Percentiles rank a stretch among this genome's conserved stretches.
Evolutionary conservation across 2,113 vertebrate species (phyloP).

Genomic region (Sebastes schlegelii): DNA sequence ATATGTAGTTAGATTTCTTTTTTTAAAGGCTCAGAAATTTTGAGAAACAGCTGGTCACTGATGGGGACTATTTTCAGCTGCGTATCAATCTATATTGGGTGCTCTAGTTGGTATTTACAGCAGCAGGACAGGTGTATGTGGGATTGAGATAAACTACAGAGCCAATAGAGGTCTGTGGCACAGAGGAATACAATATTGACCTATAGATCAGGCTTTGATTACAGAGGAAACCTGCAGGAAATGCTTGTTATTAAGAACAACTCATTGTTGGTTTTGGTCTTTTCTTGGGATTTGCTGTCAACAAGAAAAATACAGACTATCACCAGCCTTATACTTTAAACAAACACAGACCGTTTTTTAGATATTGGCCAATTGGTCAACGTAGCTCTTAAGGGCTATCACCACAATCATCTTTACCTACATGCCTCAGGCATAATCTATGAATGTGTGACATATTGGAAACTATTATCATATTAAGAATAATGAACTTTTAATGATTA

Average conservation of each 20-base stretch:
- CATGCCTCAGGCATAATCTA: not conserved
- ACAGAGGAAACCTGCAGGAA: not conserved
- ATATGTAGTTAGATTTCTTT: not conserved
- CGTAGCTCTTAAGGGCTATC: not conserved
- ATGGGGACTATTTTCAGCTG: not conserved
- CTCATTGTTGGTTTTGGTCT: conserved; percentile 9
- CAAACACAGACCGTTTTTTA: not conserved
- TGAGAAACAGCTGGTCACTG: not conserved
- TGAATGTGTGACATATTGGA: not conserved
- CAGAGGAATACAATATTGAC: not conserved
- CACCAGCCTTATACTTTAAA: conserved; percentile 3
- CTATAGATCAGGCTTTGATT: not conserved
- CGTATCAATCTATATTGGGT: not conserved
- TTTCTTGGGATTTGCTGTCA: conserved; percentile 16
- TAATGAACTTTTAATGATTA: not conserved
- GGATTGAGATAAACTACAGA: not conserved
- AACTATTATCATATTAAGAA: not conserved
- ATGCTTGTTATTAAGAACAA: not conserved
- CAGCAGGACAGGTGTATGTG: not conserved
- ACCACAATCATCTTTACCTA: not conserved
- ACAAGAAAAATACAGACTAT: not conserved
- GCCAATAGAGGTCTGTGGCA: not conserved
- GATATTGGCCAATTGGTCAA: conserved; percentile 7
- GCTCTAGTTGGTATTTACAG: not conserved
- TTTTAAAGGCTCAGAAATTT: not conserved